These are phyloP conservation scores for Brachyptera risi DNA, from an alignment of 2,888 invertebrate species.

Conservation along the genomic window DNA sequence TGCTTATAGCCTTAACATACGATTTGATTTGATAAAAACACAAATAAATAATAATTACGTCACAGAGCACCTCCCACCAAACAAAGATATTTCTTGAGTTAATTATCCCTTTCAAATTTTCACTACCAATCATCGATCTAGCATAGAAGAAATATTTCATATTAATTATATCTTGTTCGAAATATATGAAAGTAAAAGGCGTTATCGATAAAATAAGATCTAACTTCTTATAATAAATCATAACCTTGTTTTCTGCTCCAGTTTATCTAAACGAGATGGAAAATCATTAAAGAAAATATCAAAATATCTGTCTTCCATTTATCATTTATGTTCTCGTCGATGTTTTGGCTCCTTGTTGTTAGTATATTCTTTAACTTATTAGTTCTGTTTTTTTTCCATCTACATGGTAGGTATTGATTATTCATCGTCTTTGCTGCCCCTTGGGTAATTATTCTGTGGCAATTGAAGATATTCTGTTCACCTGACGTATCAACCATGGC, in stretches of 20 bases:
- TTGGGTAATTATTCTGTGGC: no score
- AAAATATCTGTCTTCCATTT: not conserved
- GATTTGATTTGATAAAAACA: slow-evolving; percentile 5
- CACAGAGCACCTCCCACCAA: not conserved
- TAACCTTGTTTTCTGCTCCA: not conserved
- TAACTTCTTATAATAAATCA: not conserved
- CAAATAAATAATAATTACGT: slow-evolving; percentile 12
- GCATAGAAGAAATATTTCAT: slow-evolving; percentile 5
- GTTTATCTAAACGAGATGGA: not conserved
- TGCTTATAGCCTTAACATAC: no score
- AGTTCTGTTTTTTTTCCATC: no score
- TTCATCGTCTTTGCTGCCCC: no score
- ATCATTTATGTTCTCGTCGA: not conserved
- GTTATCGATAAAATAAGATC: not conserved
- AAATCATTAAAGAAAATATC: slow-evolving; percentile 7
- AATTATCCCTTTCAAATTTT: slow-evolving; percentile 8
- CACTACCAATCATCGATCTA: slow-evolving; percentile 13
- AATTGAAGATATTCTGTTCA: no score
- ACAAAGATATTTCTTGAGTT: slow-evolving; percentile 7
- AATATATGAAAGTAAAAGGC: not conserved
- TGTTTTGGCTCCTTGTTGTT: not conserved
- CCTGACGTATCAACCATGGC: no score
- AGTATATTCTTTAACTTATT: not conserved
- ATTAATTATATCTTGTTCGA: no score
- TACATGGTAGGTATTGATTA: no score